Conservation (phyloP, 2,797 vertebrate species). For the Neopelma chrysocephalum region DNA sequence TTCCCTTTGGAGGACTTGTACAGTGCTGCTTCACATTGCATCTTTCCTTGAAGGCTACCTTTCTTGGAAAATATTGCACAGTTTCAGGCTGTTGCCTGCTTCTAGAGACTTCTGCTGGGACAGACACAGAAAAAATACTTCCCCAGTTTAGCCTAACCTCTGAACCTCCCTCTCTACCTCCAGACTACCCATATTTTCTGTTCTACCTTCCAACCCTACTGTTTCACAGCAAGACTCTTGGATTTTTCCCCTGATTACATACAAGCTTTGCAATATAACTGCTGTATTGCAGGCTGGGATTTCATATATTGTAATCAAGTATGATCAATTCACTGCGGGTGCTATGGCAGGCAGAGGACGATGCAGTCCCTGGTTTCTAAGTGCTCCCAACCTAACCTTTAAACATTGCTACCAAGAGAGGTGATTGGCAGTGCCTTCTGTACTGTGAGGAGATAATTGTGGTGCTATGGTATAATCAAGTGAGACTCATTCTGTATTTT, state of each 20-base stretch:
- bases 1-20: not conserved
- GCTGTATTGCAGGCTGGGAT: constrained; percentile 27
- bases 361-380: not conserved
- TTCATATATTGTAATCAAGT: constrained; percentile 61
- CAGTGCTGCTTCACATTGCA: not conserved
- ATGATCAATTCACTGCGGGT: constrained; percentile 55
- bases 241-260: constrained; percentile 43
- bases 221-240: constrained; percentile 14
- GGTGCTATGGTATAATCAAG: constrained; percentile 27
- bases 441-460: constrained; percentile 17
- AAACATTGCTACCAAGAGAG: not conserved
- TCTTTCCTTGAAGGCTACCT: not conserved
- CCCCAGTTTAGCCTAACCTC: not conserved
- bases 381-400: constrained; percentile 11
- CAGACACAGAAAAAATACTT: not conserved
- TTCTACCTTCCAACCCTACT: constrained; percentile 14
- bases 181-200: not conserved
- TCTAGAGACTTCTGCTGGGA: not conserved
- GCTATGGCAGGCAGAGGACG: not conserved
- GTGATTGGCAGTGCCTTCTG: constrained; percentile 40
- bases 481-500: constrained; percentile 20
- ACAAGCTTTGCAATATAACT: constrained; percentile 19
- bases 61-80: not conserved
- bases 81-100: not conserved
- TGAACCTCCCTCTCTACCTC: not conserved